Base-by-base conservation (phyloP, 1,140 invertebrate species). In the Pemphigus obesinymphae region DNA sequence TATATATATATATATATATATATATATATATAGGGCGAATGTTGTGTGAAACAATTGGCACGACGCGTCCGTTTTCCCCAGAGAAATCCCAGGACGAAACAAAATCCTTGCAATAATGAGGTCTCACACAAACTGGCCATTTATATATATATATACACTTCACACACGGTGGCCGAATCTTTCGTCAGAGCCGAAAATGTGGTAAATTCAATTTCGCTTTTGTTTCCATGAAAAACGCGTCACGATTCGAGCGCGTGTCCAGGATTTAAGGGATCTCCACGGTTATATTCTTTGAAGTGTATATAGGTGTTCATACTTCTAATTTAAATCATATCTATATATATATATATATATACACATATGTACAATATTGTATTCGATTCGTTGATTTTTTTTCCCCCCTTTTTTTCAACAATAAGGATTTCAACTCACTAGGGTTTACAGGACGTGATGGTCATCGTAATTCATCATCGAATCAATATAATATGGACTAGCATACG, bases 61-160 rank as follows among this genome's bases (percentile, higher is more conserved):
- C 50, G 73, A 53, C n/a, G 17, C 34, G 50, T 58, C n/a, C n/a
- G 76, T 26, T n/a, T n/a, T 80, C 76, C 76, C 76, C 23, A 80
- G 76, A 80, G 76, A 80, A 80, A 80, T 80, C 55, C 34, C 34
- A 10, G 55, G 76, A 11, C 40, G 75, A 78, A 78, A 78, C 50
- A 26, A 78, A 80, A 80, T 80, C 76, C 76, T 80, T 80, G 75
- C 75, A 78, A 78, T 78, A 61, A 78, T 78, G 55, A 78, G 75
- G 75, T 78, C 75, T 61, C 53, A 17, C 55, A 37, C 75, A 78
- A 37, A 78, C 53, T 78, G 75, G 34, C 75, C 75, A 23, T 48
- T 48, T 45, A 37, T 40, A 17, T 7, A 43, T 1, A 40, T n/a
- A 40, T 13, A 75, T 7, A 34, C 26, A 40, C 7, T 3, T 29